Evolutionary conservation across 2,113 vertebrate species (phyloP).

Genomic region (Epinephelus moara): DNA sequence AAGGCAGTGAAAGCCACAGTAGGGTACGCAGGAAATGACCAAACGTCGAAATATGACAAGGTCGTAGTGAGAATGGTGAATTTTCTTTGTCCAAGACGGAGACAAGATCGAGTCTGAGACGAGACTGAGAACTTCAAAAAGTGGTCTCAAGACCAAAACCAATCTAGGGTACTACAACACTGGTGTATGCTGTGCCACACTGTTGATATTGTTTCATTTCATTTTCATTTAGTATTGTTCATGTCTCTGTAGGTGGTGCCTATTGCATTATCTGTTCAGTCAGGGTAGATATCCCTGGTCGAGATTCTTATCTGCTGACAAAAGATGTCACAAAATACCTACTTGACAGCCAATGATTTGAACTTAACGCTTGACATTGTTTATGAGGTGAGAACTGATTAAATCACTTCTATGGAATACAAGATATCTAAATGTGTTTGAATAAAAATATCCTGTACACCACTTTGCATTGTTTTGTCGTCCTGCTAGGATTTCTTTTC

Average conservation of each 20-base stretch:
- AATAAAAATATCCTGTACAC: background rate
- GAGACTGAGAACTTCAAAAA: no score
- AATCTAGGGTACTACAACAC: no score
- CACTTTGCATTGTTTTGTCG: constrained; percentile 17
- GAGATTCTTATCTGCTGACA: constrained; percentile 1
- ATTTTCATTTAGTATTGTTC: background rate
- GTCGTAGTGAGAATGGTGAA: no score
- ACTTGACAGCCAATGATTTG: background rate
- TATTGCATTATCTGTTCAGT: background rate
- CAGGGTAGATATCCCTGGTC: background rate
- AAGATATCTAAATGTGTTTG: background rate
- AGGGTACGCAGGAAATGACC: no score
- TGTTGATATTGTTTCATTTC: background rate
- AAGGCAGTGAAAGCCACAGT: no score
- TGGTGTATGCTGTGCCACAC: background rate
- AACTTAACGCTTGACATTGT: background rate
- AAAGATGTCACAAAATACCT: background rate
- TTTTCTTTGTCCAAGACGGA: no score
- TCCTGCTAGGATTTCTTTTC: background rate
- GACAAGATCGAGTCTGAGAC: no score
- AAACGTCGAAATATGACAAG: no score
- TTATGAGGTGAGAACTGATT: background rate
- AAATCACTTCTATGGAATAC: background rate
- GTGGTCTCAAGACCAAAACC: background rate
- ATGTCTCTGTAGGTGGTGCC: constrained; percentile 1